These are phyloP conservation scores for Todus mexicanus DNA, from an alignment of 2,797 vertebrate species.

Conservation along the genomic window DNA sequence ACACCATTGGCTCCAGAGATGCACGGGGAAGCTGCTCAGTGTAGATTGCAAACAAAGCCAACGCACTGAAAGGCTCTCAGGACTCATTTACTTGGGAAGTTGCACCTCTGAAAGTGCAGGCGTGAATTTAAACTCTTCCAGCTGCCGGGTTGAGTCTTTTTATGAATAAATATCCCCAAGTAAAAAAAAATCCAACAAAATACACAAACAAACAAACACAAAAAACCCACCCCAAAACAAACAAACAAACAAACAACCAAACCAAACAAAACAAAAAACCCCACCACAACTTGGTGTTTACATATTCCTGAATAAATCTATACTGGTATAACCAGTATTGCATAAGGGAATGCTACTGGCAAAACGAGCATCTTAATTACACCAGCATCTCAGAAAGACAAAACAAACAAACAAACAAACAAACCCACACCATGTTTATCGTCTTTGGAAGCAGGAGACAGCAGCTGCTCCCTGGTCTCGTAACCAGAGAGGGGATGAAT, in stretches of 20 bases:
- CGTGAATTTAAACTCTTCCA: neutral
- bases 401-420: neutral
- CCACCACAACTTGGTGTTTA: neutral
- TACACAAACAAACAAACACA: too few species aligned
- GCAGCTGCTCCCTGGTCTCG: neutral
- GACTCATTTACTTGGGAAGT: neutral
- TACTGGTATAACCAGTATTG: neutral
- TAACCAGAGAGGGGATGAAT: neutral
- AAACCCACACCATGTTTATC: neutral
- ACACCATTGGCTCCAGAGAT: neutral
- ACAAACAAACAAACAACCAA: too few species aligned
- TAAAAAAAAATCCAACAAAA: too few species aligned
- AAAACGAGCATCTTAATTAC: neutral
- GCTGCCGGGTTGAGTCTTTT: neutral
- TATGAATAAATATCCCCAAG: neutral
- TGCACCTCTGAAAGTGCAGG: neutral
- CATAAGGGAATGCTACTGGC: neutral
- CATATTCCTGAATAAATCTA: neutral
- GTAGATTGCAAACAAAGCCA: neutral
- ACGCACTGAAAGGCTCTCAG: neutral
- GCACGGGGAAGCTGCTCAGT: neutral
- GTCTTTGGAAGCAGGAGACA: neutral
- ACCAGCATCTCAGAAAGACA: neutral
- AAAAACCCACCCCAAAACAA: too few species aligned
- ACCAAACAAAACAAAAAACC: too few species aligned